Percentiles rank a stretch among this genome's conserved stretches.
Conservation (phyloP, 1,140 invertebrate genomes). For the Anastrepha obliqua region DNA sequence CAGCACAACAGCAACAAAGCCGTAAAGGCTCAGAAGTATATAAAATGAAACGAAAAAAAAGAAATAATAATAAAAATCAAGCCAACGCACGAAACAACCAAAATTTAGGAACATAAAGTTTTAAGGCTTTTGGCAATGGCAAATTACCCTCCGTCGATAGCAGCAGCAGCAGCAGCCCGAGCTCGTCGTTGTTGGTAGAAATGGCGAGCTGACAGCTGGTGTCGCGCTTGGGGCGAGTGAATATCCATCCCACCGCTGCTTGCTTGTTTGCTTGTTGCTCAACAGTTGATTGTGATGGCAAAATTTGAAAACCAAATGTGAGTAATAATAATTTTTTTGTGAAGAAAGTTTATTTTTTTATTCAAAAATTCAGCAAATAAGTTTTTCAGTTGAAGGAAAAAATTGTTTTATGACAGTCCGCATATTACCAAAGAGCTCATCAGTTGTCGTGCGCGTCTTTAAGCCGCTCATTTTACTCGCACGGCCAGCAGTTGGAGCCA, state of each 20-base stretch:
- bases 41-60: neutral
- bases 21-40: neutral
- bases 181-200: neutral
- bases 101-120: conserved; percentile 39
- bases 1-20: neutral
- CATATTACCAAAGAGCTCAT: neutral
- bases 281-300: neutral
- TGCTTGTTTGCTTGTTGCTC: neutral
- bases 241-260: neutral
- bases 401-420: neutral
- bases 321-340: conserved; percentile 6
- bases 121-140: conserved; percentile 34
- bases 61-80: conserved; percentile 34
- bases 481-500: neutral
- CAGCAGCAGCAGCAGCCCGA: neutral
- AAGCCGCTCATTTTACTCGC: too few relatives aligned
- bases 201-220: conserved; percentile 20
- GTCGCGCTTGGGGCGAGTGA: neutral
- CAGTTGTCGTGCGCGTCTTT: neutral
- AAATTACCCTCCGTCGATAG: neutral
- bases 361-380: neutral
- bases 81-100: neutral
- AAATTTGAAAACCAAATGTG: neutral
- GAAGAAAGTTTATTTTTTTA: neutral
- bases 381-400: neutral